Percentiles rank a stretch among this genome's conserved stretches.
phyloP scores from a whole-genome alignment of 2,888 invertebrate species.

The Pteria penguin region DNA sequence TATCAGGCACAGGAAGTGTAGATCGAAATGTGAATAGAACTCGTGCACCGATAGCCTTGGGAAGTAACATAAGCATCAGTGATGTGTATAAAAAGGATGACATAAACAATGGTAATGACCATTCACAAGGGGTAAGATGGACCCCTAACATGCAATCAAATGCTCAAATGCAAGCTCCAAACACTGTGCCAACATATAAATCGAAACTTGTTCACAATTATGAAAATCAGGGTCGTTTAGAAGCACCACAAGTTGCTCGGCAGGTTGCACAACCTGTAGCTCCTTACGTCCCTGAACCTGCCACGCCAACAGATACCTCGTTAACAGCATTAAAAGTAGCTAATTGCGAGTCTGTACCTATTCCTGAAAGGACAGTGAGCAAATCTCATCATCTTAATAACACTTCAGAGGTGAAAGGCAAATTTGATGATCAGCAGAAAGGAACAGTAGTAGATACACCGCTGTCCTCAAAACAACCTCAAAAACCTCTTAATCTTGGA shows the following conservation, averaged over 20 bases:
- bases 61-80: slow-evolving; percentile 63
- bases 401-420: background rate
- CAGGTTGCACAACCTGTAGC: slow-evolving; percentile 59
- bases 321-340: background rate
- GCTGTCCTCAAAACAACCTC: background rate
- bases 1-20: background rate
- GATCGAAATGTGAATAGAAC: slow-evolving; percentile 35
- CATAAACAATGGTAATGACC: background rate
- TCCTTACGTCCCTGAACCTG: background rate
- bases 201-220: slow-evolving; percentile 67
- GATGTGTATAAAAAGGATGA: slow-evolving; percentile 41
- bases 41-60: slow-evolving; percentile 56
- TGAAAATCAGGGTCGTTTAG: slow-evolving; percentile 69
- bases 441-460: slow-evolving; percentile 1
- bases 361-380: background rate
- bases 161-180: slow-evolving; percentile 4
- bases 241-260: slow-evolving; percentile 52
- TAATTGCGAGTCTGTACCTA: slow-evolving; percentile 1
- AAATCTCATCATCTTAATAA: background rate
- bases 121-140: background rate
- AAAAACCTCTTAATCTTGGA: slow-evolving; percentile 33
- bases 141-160: slow-evolving; percentile 2
- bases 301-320: slow-evolving; percentile 12
- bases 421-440: slow-evolving; percentile 1
- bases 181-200: slow-evolving; percentile 61